Evolutionary conservation across 2,888 invertebrate species (phyloP).

Genomic region (Ennomos fuscantarius): DNA sequence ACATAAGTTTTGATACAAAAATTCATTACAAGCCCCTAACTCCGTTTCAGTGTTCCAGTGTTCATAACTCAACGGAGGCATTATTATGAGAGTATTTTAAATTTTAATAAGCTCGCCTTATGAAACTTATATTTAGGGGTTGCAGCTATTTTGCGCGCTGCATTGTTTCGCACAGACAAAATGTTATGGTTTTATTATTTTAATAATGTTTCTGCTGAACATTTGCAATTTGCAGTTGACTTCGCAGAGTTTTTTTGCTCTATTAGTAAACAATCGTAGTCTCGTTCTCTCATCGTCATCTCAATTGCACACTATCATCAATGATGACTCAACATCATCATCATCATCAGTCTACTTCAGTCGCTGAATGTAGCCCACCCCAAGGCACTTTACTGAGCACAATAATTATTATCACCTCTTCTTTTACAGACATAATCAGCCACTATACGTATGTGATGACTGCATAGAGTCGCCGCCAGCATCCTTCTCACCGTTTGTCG

Average conservation of each 20-base stretch:
- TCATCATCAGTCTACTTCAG: background rate
- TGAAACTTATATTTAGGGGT: slow-evolving; percentile 25
- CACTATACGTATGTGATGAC: too few relatives aligned
- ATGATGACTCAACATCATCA: background rate
- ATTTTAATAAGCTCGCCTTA: slow-evolving; percentile 38
- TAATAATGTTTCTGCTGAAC: too few relatives aligned
- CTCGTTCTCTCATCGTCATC: too few relatives aligned
- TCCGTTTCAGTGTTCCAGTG: slow-evolving; percentile 22
- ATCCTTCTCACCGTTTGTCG: too few relatives aligned
- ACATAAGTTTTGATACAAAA: slow-evolving; percentile 19
- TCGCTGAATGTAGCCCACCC: too few relatives aligned
- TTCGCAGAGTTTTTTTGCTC: too few relatives aligned
- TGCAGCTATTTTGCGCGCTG: slow-evolving; percentile 5
- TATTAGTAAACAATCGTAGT: too few relatives aligned
- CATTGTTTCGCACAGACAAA: slow-evolving; percentile 1
- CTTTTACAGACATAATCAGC: too few relatives aligned
- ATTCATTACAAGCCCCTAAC: slow-evolving; percentile 17
- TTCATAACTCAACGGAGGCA: slow-evolving; percentile 29
- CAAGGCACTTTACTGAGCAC: too few relatives aligned
- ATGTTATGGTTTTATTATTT: background rate
- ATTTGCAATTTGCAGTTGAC: too few relatives aligned
- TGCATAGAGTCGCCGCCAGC: too few relatives aligned
- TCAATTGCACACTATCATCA: background rate
- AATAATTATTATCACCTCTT: too few relatives aligned
- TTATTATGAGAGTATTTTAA: slow-evolving; percentile 37